A percentile compares a stretch with the other conserved stretches of the same genome.
Conservation (phyloP, 1,140 invertebrate species). For the Lepidurus apus region DNA sequence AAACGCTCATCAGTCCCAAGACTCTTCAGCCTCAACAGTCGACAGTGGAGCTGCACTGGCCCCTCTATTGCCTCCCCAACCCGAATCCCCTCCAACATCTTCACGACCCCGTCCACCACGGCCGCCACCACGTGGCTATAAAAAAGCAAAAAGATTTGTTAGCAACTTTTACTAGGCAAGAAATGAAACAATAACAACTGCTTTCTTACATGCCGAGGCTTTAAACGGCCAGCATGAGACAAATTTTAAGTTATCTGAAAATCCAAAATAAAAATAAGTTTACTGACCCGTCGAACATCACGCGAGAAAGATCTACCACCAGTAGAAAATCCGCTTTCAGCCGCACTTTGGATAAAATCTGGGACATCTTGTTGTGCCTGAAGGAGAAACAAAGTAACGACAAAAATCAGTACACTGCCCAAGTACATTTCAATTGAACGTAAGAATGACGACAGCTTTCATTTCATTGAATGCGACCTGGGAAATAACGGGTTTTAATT, state of each 20-base stretch:
- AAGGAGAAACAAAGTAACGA: background rate
- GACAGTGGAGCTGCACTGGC: background rate
- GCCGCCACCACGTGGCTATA: conserved; percentile 3
- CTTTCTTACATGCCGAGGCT: too few species aligned
- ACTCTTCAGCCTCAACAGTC: conserved; percentile 26
- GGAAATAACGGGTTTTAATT: too few species aligned
- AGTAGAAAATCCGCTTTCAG: background rate
- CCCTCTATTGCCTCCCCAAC: background rate
- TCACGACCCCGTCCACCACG: background rate
- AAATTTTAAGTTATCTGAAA: too few species aligned
- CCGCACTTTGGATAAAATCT: background rate
- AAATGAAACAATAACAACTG: background rate
- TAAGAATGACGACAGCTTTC: too few species aligned
- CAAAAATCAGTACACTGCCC: too few species aligned
- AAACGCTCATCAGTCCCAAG: conserved; percentile 24
- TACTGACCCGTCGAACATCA: conserved; percentile 5
- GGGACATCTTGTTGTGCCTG: background rate
- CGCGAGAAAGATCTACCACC: background rate
- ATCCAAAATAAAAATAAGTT: background rate
- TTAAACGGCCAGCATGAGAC: too few species aligned
- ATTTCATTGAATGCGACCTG: too few species aligned
- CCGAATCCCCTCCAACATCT: background rate
- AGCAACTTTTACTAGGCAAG: background rate
- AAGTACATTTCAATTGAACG: too few species aligned
- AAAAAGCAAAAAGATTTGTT: background rate